Evolutionary conservation across 2,113 vertebrate species (phyloP).

Genomic region (Phaetusa simplex): DNA sequence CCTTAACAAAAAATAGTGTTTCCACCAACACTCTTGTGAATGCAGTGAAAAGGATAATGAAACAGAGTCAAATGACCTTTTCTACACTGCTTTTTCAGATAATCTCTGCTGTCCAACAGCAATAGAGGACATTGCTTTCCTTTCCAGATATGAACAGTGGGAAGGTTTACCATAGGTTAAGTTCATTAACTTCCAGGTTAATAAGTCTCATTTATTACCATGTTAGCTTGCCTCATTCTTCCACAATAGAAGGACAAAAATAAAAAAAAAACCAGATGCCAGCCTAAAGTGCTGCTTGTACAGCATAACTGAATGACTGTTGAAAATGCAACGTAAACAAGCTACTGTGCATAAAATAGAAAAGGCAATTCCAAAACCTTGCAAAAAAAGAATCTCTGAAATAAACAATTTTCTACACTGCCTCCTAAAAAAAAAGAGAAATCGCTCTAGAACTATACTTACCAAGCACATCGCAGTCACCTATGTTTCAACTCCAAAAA

Average conservation of each 20-base stretch:
- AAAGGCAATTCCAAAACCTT: neutral
- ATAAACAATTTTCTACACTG: neutral
- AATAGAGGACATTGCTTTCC: neutral
- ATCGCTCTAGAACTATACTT: neutral
- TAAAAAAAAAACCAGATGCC: neutral
- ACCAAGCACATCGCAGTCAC: neutral
- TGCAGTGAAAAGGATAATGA: neutral
- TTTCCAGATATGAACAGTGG: neutral
- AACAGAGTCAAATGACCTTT: neutral
- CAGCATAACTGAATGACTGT: neutral
- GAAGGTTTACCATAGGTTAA: fast-evolving
- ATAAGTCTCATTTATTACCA: neutral
- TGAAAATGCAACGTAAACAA: neutral
- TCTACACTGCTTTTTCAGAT: neutral
- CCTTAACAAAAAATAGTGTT: neutral
- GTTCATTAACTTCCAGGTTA: neutral
- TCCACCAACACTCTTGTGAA: neutral
- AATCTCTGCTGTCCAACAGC: neutral
- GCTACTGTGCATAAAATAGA: neutral
- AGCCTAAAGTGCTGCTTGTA: neutral
- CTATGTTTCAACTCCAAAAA: neutral
- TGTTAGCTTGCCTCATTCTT: neutral
- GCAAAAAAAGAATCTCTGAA: neutral
- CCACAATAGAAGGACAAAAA: neutral
- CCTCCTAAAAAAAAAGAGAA: neutral